These are phyloP conservation scores for Panthera leo DNA, from an alignment of 2,113 vertebrate genomes.

Conservation along the genomic window DNA sequence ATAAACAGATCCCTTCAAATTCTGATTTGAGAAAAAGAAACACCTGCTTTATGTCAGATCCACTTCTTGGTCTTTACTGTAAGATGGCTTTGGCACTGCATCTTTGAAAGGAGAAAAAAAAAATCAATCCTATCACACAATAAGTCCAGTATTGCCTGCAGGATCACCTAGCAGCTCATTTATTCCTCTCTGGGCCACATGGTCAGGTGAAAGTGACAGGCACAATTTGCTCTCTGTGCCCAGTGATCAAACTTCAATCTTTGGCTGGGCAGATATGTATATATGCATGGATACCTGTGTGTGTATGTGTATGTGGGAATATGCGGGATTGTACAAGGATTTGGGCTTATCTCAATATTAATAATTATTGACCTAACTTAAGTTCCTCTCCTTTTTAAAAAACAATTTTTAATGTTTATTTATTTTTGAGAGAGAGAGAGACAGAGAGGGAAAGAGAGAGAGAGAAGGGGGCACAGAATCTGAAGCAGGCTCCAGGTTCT, in stretches of 20 bases:
- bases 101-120: background rate
- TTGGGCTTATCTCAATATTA: background rate
- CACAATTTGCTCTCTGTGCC: background rate
- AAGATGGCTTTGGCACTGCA: background rate
- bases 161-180: background rate
- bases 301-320: background rate
- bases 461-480: too few species aligned
- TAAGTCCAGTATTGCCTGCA: background rate
- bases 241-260: background rate
- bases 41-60: constrained; percentile 4
- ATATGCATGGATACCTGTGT: background rate
- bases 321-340: background rate
- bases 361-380: background rate
- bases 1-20: background rate
- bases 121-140: background rate
- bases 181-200: background rate
- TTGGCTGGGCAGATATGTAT: background rate
- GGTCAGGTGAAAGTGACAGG: background rate
- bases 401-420: background rate
- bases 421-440: background rate
- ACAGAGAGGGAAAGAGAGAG: background rate
- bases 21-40: background rate
- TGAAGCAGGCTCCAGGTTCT: background rate
- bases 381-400: background rate
- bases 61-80: background rate